Conservation (phyloP, 2,888 invertebrate genomes). For the Sinelater perroti region DNA sequence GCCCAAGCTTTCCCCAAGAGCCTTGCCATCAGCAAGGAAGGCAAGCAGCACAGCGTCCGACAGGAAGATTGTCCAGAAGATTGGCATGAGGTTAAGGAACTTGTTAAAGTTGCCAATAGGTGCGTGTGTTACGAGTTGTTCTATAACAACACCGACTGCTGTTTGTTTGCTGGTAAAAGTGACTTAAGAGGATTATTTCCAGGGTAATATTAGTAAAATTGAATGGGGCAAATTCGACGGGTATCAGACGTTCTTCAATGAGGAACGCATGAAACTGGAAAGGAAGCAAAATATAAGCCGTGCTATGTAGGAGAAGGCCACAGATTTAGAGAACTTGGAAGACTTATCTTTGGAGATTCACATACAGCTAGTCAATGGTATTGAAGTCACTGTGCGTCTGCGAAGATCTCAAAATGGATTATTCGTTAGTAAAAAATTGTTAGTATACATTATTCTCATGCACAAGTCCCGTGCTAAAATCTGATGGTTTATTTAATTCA, state of each 20-base stretch:
- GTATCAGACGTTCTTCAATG: constrained; percentile 93
- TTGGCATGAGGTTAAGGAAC: constrained; percentile 89
- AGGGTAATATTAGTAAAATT: constrained; percentile 88
- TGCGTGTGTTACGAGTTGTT: constrained; percentile 99
- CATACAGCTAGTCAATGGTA: constrained; percentile 92
- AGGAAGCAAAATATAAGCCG: constrained; percentile 91
- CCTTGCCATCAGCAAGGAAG: constrained; percentile 25
- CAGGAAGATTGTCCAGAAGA: constrained; percentile 86
- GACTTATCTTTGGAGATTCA: constrained; percentile 96
- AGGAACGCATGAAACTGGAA: constrained; percentile 91
- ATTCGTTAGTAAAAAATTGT: too few species aligned
- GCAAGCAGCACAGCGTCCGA: constrained; percentile 66
- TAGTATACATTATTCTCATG: too few species aligned
- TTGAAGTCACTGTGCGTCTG: constrained; percentile 90
- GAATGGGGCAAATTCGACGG: too few species aligned
- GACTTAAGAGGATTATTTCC: constrained; percentile 97
- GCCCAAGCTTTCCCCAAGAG: constrained; percentile 53
- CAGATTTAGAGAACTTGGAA: constrained; percentile 77
- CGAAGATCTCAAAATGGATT: constrained; percentile 96
- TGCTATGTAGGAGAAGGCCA: constrained; percentile 89
- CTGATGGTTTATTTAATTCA: too few species aligned
- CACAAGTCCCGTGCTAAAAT: too few species aligned
- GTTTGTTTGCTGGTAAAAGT: constrained; percentile 94
- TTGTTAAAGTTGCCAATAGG: constrained; percentile 94
- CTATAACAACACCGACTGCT: constrained; percentile 97